Conservation (phyloP, 2,797 vertebrate species). For the Phrynocephalus vlangalii region DNA sequence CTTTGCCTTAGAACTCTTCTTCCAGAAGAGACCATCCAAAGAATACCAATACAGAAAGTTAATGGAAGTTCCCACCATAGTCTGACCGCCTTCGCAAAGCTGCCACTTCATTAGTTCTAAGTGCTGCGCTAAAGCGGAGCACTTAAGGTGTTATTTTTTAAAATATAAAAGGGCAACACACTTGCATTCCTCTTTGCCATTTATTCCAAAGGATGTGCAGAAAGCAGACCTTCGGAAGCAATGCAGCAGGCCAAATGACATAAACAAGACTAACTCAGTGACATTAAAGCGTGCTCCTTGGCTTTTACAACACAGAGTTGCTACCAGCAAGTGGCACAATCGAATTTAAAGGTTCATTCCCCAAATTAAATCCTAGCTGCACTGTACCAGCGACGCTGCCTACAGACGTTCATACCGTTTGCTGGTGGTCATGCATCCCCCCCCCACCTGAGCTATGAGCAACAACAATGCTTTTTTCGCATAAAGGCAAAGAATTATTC, state of each 20-base stretch:
- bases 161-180: neutral
- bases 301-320: constrained; percentile 35
- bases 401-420: constrained; percentile 40
- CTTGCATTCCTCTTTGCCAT: neutral
- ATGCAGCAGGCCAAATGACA: constrained; percentile 24
- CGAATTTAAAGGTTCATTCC: constrained; percentile 50
- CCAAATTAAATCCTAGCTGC: constrained; percentile 53
- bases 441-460: constrained; percentile 46
- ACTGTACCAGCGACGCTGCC: constrained; percentile 35
- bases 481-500: constrained; percentile 4
- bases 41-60: constrained; percentile 41
- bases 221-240: constrained; percentile 19
- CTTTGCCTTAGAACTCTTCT: neutral
- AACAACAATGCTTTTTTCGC: constrained; percentile 18
- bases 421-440: constrained; percentile 22
- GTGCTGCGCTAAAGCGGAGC: constrained; percentile 31
- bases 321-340: constrained; percentile 29
- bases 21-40: neutral
- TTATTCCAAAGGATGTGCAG: constrained; percentile 7
- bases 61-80: constrained; percentile 23
- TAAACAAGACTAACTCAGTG: constrained; percentile 35
- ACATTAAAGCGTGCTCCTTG: constrained; percentile 22
- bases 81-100: constrained; percentile 31
- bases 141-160: constrained; percentile 13
- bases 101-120: constrained; percentile 37